Evolutionary conservation across 1,140 invertebrate species (phyloP).

Genomic region (Rhagoletis zephyria): DNA sequence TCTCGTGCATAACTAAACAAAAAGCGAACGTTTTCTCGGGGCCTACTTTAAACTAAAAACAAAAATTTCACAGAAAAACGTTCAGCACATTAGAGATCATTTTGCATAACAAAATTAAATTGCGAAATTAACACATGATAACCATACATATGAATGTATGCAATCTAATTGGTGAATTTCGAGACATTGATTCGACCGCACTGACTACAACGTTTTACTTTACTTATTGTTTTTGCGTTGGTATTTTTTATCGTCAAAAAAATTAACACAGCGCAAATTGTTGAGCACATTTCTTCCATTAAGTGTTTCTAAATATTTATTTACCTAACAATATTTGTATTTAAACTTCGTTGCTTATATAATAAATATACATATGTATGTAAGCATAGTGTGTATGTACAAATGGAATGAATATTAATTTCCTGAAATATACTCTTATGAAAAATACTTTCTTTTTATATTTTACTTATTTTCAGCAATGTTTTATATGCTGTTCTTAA

Average conservation of each 20-base stretch:
- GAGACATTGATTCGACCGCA: neutral
- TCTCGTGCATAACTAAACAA: too few species aligned
- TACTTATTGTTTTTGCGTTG: neutral
- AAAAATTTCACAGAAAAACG: too few species aligned
- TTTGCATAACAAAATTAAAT: neutral
- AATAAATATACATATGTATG: too few species aligned
- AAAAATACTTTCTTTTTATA: too few species aligned
- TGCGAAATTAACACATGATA: neutral
- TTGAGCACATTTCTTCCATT: conserved; percentile 56
- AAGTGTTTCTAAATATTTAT: neutral
- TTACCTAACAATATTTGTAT: neutral
- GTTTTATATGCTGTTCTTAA: neutral
- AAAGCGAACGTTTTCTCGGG: too few species aligned
- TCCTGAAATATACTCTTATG: too few species aligned
- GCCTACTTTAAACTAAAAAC: too few species aligned
- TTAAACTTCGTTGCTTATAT: too few species aligned
- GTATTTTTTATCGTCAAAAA: conserved; percentile 50
- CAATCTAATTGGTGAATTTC: neutral
- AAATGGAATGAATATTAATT: too few species aligned
- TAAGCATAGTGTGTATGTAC: too few species aligned
- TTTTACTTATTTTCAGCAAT: conserved; percentile 8
- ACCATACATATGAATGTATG: too few species aligned
- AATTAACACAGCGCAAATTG: conserved; percentile 59
- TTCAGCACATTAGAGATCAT: neutral
- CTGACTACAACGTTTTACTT: neutral